These are phyloP conservation scores for Anthonomus grandis DNA, from an alignment of 1,140 invertebrate genomes.

Conservation along the genomic window DNA sequence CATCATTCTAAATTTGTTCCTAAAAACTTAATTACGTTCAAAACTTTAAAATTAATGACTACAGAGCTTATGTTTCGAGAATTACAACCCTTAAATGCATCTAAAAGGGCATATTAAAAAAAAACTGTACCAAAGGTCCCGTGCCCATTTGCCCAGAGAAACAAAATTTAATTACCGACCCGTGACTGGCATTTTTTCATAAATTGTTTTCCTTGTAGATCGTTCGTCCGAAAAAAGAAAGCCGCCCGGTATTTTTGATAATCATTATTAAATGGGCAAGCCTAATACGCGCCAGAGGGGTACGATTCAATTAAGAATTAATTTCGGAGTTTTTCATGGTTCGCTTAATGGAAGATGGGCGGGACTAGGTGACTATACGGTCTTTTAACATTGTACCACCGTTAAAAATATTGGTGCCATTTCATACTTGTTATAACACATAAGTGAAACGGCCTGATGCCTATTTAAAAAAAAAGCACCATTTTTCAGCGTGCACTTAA, in stretches of 20 bases:
- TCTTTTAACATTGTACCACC: too few relatives aligned
- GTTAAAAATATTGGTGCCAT: too few relatives aligned
- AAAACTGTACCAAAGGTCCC: neutral
- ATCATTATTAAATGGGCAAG: constrained; percentile 23
- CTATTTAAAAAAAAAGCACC: too few relatives aligned
- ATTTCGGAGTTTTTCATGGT: constrained; percentile 13
- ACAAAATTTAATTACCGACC: constrained; percentile 14
- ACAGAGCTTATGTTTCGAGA: too few relatives aligned
- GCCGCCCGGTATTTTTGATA: constrained; percentile 20
- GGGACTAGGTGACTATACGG: constrained; percentile 6
- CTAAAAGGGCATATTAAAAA: neutral
- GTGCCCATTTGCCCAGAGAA: neutral
- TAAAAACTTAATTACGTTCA: too few relatives aligned
- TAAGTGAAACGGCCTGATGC: too few relatives aligned
- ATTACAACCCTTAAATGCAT: neutral
- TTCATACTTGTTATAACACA: too few relatives aligned
- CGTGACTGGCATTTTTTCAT: constrained; percentile 11
- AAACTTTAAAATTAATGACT: too few relatives aligned
- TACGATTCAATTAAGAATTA: constrained; percentile 21
- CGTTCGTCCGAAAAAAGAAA: constrained; percentile 18
- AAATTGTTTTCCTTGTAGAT: constrained; percentile 6
- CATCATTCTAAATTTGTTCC: too few relatives aligned
- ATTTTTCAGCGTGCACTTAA: too few relatives aligned
- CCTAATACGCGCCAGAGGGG: constrained; percentile 8
- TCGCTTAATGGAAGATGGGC: constrained; percentile 11